phyloP scores from a whole-genome alignment of 2,888 invertebrate genomes.

The Acronicta aceris region DNA sequence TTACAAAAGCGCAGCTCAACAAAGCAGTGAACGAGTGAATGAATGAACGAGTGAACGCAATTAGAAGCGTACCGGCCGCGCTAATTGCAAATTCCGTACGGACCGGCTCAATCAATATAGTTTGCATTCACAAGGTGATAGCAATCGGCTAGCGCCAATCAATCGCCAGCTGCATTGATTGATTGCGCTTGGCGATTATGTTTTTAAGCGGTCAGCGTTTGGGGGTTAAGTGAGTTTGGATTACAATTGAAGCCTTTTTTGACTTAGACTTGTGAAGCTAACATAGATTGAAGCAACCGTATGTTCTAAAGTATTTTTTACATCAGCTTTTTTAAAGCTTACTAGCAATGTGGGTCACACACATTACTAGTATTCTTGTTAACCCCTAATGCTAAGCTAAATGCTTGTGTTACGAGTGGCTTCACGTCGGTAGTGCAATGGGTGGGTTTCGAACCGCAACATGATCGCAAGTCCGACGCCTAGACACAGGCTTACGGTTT shows the following conservation, averaged over 20 bases:
- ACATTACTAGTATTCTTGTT: too few species aligned
- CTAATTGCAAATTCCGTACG: constrained; percentile 76
- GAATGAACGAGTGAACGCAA: constrained; percentile 66
- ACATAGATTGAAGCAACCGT: not conserved
- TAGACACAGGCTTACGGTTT: too few species aligned
- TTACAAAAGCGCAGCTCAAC: constrained; percentile 61
- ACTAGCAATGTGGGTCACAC: too few species aligned
- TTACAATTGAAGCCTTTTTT: constrained; percentile 36
- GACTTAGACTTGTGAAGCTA: constrained; percentile 1
- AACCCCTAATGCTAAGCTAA: too few species aligned
- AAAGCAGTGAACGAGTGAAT: constrained; percentile 59
- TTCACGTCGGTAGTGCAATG: too few species aligned
- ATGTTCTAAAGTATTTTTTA: not conserved
- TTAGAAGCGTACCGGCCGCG: constrained; percentile 69
- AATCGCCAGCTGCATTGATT: constrained; percentile 59
- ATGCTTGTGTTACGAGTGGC: too few species aligned
- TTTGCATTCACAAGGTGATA: constrained; percentile 63
- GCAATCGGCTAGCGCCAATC: constrained; percentile 65
- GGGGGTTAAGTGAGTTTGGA: constrained; percentile 48
- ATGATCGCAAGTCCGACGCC: too few species aligned
- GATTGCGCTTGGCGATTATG: constrained; percentile 63
- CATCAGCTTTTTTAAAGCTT: too few species aligned
- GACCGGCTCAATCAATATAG: constrained; percentile 70
- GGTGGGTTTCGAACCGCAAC: too few species aligned
- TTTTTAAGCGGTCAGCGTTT: constrained; percentile 58